Evolutionary conservation across 2,113 vertebrate genomes (phyloP), one percentile per base, ranked within the genome.

Genomic region (Cromileptes altivelis): DNA sequence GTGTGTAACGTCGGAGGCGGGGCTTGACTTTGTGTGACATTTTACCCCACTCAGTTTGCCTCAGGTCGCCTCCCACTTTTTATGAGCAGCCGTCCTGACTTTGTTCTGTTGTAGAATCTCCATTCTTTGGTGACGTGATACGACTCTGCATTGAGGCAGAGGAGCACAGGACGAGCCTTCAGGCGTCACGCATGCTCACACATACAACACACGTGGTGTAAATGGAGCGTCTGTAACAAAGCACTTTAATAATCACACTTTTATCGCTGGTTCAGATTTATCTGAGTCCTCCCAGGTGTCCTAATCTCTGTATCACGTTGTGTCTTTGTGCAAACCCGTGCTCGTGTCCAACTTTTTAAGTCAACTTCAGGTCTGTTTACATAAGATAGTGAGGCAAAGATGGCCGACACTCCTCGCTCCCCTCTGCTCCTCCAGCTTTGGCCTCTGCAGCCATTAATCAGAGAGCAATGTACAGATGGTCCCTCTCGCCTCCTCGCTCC

Each of bases 371-470:
- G 64, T 78, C 18, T 87, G 82, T 86, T 90, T 83, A 63, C 67
- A 18, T 84, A 72, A 88, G 77, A 23, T 27, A 19, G 33, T 4
- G 40, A 33, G 37, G 55, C 30, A 37, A 61, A 86, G 17, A 58
- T 30, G 61, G 13, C 10, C 18, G 21, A 9, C 17, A 6, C 60
- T 13, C 50, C 40, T 53, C 4, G 0, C 67, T 49, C 18, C 63
- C 69, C 27, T 60, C 21, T 53, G 23, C 58, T 25, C 47, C 13
- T 58, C 19, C 52, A 50, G 55, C 65, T 40, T 37, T 4, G 25
- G 47, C 78, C 73, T 75, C 52, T 61, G 70, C 71, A 55, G 57
- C 75, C 79, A 81, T 92, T 85, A 77, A 89, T 91, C 88, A 88
- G 75, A 56, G 42, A 23, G 49, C 55, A 61, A 64, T 49, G 68